Evolutionary conservation across 2,113 vertebrate genomes (phyloP).

Genomic region (Hucho hucho): DNA sequence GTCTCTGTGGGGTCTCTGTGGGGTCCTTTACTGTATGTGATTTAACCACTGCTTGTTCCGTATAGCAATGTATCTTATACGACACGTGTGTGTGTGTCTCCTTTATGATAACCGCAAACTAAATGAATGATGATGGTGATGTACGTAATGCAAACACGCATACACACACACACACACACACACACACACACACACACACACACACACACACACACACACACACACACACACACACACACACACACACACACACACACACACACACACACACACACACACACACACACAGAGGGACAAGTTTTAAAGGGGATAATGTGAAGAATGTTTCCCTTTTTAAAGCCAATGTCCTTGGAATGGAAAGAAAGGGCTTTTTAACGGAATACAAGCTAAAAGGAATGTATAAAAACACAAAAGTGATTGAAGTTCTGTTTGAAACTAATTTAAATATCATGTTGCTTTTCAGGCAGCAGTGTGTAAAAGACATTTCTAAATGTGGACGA

Average conservation of each 20-base stretch:
- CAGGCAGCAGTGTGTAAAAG: constrained; percentile 36
- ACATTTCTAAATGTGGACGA: constrained; percentile 4
- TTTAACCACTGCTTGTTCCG: background rate
- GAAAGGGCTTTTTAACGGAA: constrained; percentile 50
- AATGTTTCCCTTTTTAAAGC: constrained; percentile 29
- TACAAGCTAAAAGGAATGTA: constrained; percentile 48
- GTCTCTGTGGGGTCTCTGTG: too few species aligned
- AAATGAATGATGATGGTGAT: background rate
- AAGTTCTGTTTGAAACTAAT: constrained; percentile 24
- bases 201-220: background rate
- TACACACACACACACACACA: background rate
- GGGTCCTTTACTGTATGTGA: background rate
- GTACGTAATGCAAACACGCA: too few species aligned
- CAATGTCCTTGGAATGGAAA: constrained; percentile 46
- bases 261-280: background rate
- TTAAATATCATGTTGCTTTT: constrained; percentile 52
- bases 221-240: background rate
- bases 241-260: background rate
- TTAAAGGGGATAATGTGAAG: constrained; percentile 6
- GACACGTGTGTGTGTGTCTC: background rate
- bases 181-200: background rate
- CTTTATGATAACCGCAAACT: background rate
- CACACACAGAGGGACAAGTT: background rate
- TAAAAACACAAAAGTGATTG: constrained; percentile 48
- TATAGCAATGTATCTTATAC: background rate